Conservation (phyloP, 2,888 invertebrate genomes). For the Clistopyga incitator region DNA sequence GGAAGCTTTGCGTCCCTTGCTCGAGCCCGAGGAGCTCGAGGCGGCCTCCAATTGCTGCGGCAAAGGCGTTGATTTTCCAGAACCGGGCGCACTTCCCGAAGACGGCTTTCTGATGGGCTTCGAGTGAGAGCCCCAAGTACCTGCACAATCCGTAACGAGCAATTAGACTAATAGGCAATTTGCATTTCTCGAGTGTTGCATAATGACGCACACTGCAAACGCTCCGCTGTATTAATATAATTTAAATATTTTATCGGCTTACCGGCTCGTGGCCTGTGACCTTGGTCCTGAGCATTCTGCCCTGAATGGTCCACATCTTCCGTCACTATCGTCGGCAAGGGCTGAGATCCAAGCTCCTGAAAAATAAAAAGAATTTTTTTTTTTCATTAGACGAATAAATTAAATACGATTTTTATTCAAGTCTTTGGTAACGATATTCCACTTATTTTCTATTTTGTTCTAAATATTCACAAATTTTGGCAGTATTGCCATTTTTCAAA, state of each 20-base stretch:
- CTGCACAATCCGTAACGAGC: slow-evolving; percentile 67
- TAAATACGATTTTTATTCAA: neutral
- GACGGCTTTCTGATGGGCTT: slow-evolving; percentile 77
- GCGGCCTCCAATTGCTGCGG: slow-evolving; percentile 77
- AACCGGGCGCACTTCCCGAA: slow-evolving; percentile 79
- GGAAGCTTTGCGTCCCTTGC: slow-evolving; percentile 76
- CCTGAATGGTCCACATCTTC: slow-evolving; percentile 85
- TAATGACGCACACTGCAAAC: neutral
- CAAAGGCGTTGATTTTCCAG: slow-evolving; percentile 81
- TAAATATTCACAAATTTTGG: too few relatives aligned
- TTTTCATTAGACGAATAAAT: neutral
- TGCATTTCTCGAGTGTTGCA: slow-evolving; percentile 3
- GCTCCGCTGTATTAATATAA: neutral
- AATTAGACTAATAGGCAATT: slow-evolving; percentile 38
- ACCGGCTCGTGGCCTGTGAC: slow-evolving; percentile 87
- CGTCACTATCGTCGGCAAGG: slow-evolving; percentile 86
- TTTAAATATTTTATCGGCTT: slow-evolving; percentile 82
- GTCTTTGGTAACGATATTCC: neutral
- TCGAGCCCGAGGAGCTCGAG: slow-evolving; percentile 77
- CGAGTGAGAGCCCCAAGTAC: slow-evolving; percentile 82
- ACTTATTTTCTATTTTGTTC: too few relatives aligned
- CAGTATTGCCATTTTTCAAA: neutral
- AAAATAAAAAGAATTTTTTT: slow-evolving; percentile 70
- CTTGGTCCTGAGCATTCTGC: slow-evolving; percentile 82
- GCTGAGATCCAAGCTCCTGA: slow-evolving; percentile 88